Conservation (phyloP, 1,140 invertebrate genomes). For the Nasonia giraulti region DNA sequence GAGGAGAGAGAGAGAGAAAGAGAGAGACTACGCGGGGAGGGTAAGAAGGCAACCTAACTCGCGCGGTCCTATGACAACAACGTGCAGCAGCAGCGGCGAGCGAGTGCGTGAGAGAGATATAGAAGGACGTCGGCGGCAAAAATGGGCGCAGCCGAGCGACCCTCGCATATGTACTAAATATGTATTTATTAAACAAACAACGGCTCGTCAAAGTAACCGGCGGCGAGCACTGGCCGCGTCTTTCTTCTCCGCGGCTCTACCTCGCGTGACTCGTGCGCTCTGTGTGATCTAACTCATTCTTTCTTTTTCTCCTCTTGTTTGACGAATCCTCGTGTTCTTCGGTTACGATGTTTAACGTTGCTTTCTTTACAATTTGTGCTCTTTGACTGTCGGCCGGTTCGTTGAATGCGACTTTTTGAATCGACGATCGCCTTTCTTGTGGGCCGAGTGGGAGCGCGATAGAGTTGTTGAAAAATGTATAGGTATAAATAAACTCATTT, state of each 20-base stretch:
- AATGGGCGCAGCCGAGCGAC: constrained; percentile 68
- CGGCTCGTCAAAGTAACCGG: constrained; percentile 58
- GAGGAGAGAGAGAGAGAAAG: constrained; percentile 45
- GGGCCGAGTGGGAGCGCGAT: too few species aligned
- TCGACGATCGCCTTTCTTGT: too few species aligned
- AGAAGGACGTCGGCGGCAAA: constrained; percentile 56
- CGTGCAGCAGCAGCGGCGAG: constrained; percentile 51
- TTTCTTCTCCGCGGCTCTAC: background rate
- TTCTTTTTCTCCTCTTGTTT: constrained; percentile 46
- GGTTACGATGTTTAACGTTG: constrained; percentile 6
- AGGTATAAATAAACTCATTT: too few species aligned
- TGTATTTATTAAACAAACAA: constrained; percentile 75
- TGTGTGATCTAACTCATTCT: constrained; percentile 52
- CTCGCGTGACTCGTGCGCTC: background rate
- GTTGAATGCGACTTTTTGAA: background rate
- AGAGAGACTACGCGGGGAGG: constrained; percentile 27
- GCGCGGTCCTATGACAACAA: constrained; percentile 72
- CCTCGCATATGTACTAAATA: constrained; percentile 68
- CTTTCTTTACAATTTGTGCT: background rate
- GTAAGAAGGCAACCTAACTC: constrained; percentile 57
- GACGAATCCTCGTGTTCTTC: background rate
- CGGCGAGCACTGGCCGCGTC: background rate
- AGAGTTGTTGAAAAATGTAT: too few species aligned
- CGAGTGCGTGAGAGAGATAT: constrained; percentile 11
- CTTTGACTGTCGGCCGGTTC: background rate